Base-by-base conservation (phyloP, 2,888 invertebrate genomes). In the Diadegma fenestrale region DNA sequence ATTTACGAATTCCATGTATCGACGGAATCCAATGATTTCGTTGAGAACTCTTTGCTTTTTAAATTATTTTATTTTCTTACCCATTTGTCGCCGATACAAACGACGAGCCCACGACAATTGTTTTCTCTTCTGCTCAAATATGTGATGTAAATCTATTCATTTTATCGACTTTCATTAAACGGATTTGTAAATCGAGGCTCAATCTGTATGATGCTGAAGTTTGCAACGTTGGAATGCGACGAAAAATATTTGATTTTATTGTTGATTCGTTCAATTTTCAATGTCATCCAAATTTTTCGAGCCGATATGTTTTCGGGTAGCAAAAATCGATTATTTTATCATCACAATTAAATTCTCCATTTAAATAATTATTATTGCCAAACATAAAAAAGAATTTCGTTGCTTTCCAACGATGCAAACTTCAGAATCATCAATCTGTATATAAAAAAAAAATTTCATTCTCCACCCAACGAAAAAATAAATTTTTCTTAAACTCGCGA, bases 121-220 rank as follows among this genome's bases (percentile, higher is more conserved):
- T 19, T 37, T 72, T 58, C 73, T 72, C 81, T 71, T 33, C 45
- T 45, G 58, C n/a, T 63, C 43, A 22, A 82, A 68, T 30, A 75
- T 58, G 72, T 78, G 64, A 69, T 30, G 66, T 22, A 26, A 43
- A 17, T 68, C n/a, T 85, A 80, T 84, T 76, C 76, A 76, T 80
- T 80, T 14, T 17, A 43, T 71, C 33, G 14, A 66, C 37, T 48
- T 54, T 71, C 69, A 79, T 84, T 48, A 41, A 72, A 80, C 37
- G 7, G 17, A 80, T 22, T 69, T 61, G 22, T 63, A 33, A 68
- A 63, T 33, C n/a, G 30, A 26, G 14, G 22, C 12, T 63, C 22
- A n/a, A 22, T 76, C 30, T 76, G 19, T 37, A 51, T 54, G n/a
- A n/a, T n/a, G n/a, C n/a, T n/a, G n/a, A n/a, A n/a, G n/a, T n/a